Base-by-base conservation (phyloP, 1,140 invertebrate species). In the Bombus sibiricus region DNA sequence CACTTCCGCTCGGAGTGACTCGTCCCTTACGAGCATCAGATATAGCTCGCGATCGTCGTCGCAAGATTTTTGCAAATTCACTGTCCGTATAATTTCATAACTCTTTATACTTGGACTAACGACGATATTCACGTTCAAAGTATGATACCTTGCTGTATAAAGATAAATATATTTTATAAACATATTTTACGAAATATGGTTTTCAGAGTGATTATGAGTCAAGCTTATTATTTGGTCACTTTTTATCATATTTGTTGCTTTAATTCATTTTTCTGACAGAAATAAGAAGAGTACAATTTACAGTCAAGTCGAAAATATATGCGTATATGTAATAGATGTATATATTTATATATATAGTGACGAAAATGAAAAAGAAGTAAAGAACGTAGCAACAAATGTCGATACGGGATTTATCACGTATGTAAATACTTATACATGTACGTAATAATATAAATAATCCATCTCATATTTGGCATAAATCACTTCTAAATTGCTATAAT, bases 401-500 rank as follows among this genome's bases (percentile, higher is more conserved):
- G 41, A 69, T 43, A 18, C 5, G 43, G 75, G n/a, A 79, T 86
- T 83, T 73, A 59, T 57, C 62, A 12, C 83, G 32, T 76, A 72
- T 77, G 68, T 87, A 72, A 88, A 82, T 86, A 79, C 73, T 64
- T 91, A 68, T 83, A 72, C 86, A 87, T 28, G 41, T 87, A 84
- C 37, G 84, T 75, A 75, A 83, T 88, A 85, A 88, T 86, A 89
- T 89, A 88, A 43, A 78, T 90, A 89, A 68, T 87, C 39, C 72
- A 86, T 90, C 64, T 92, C 79, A 91, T 93, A 93, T 94, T 94
- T 94, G 93, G 93, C 90, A 88, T 92, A 73, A 91, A 94, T 93
- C 92, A 93, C 90, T 86, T 92, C 89, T 86, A 85, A 88, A 81
- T 89, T 84, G 87, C 88, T 92, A 92, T 47, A 75, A 71, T 66